phyloP scores from a whole-genome alignment of 1,140 invertebrate species.

The Cheumatopsyche charites region DNA sequence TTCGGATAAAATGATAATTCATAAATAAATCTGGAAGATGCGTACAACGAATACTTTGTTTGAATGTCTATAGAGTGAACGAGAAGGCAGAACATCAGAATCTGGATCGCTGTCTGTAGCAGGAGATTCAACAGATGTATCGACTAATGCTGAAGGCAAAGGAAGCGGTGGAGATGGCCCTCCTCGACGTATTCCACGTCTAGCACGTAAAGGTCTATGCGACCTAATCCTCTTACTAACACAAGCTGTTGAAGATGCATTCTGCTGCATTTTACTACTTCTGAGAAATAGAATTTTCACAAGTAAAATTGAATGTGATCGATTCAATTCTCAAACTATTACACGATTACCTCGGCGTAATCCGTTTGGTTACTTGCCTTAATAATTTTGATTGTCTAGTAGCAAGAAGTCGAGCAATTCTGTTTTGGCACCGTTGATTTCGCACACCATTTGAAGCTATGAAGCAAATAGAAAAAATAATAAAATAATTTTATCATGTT shows the following conservation, averaged over 20 bases:
- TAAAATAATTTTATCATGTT: slow-evolving; percentile 9
- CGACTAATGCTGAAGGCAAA: slow-evolving; percentile 14
- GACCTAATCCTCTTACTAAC: slow-evolving; percentile 25
- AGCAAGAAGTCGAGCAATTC: slow-evolving; percentile 56
- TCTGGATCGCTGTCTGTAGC: slow-evolving; percentile 37
- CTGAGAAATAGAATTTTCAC: slow-evolving; percentile 12
- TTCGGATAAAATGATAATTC: no score
- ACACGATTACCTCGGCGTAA: slow-evolving; percentile 31
- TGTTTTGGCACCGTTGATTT: slow-evolving; percentile 55
- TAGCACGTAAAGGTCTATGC: slow-evolving; percentile 24
- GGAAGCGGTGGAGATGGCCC: slow-evolving; percentile 30
- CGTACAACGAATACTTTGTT: slow-evolving; percentile 44
- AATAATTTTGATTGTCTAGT: slow-evolving; percentile 56
- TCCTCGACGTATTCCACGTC: slow-evolving; percentile 24
- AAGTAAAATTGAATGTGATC: slow-evolving; percentile 4
- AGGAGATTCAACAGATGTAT: slow-evolving; percentile 6
- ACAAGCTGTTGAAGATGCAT: not conserved
- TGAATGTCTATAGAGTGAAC: slow-evolving; percentile 24
- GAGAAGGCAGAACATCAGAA: slow-evolving; percentile 25
- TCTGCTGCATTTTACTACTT: slow-evolving; percentile 7
- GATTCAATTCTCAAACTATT: no score
- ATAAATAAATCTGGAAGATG: not conserved
- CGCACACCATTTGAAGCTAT: slow-evolving; percentile 51
- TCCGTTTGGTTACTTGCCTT: slow-evolving; percentile 38
- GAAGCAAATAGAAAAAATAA: slow-evolving; percentile 45